Percentiles rank a stretch among this genome's conserved stretches.
Conservation (phyloP, 2,888 invertebrate genomes). For the Arrhopalites spinosus region DNA sequence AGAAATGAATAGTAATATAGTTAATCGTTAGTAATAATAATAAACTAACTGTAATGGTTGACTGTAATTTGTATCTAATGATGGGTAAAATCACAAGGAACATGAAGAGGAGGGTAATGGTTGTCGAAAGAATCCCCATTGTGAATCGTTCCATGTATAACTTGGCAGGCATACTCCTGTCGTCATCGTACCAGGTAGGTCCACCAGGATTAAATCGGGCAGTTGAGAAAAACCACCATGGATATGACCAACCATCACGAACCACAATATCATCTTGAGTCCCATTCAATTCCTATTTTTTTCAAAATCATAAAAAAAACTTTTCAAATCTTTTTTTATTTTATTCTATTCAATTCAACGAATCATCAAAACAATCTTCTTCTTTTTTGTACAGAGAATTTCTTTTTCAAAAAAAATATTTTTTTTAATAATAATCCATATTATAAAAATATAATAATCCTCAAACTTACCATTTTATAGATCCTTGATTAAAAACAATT, state of each 20-base stretch:
- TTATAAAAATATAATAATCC: no score
- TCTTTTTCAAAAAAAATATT: no score
- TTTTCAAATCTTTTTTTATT: no score
- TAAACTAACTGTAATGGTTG: conserved; percentile 49
- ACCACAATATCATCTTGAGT: not conserved
- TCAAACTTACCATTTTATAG: no score
- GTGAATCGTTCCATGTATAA: conserved; percentile 45
- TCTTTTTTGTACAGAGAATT: no score
- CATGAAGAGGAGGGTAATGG: conserved; percentile 43
- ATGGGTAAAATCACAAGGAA: conserved; percentile 50
- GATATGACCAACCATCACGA: conserved; percentile 47
- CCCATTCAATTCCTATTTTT: no score
- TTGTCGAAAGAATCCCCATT: conserved; percentile 43
- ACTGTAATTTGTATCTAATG: conserved; percentile 49
- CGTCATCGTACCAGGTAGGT: conserved; percentile 52
- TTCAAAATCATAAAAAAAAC: no score
- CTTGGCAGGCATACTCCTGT: conserved; percentile 39
- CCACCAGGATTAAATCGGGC: conserved; percentile 53
- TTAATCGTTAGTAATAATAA: not conserved
- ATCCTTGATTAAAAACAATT: no score
- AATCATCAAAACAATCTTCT: no score
- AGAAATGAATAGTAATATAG: conserved; percentile 24
- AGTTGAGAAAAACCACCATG: conserved; percentile 53
- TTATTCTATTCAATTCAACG: no score
- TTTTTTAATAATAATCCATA: no score